Percentiles rank a stretch among this genome's conserved stretches.
phyloP scores from a whole-genome alignment of 2,113 vertebrate species.

The Entosphenus tridentatus region DNA sequence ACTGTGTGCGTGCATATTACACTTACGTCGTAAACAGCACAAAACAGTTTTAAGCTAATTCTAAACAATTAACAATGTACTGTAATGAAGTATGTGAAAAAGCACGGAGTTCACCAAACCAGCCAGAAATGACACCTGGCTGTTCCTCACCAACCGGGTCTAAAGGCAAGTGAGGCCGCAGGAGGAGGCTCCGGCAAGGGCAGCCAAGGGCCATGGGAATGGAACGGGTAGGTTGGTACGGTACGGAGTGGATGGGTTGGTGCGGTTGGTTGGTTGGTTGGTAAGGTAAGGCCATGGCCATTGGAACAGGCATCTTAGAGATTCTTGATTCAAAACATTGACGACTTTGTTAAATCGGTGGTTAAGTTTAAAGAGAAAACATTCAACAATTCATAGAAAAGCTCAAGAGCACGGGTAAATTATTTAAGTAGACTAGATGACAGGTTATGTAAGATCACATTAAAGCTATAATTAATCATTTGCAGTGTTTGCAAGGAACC shows the following conservation, averaged over 20 bases:
- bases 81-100: constrained; percentile 11
- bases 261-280: constrained; percentile 16
- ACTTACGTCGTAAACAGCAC: too few species aligned
- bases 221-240: background rate
- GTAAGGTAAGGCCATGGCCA: constrained; percentile 90
- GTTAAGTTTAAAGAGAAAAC: too few species aligned
- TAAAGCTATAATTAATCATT: too few species aligned
- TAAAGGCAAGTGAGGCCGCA: constrained; percentile 42
- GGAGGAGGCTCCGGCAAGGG: background rate
- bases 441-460: too few species aligned
- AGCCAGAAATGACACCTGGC: constrained; percentile 30
- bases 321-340: constrained; percentile 96
- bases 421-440: too few species aligned
- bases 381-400: too few species aligned
- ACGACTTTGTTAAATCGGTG: constrained; percentile 76
- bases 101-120: constrained; percentile 22
- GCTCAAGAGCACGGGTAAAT: too few species aligned
- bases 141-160: constrained; percentile 83
- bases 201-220: constrained; percentile 5
- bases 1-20: too few species aligned
- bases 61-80: too few species aligned
- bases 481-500: too few species aligned
- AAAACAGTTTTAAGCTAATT: too few species aligned
- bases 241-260: too few species aligned
- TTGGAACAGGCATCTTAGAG: constrained; percentile 73